Evolutionary conservation across 2,888 invertebrate species (phyloP).

Genomic region (Pandemis heparana): DNA sequence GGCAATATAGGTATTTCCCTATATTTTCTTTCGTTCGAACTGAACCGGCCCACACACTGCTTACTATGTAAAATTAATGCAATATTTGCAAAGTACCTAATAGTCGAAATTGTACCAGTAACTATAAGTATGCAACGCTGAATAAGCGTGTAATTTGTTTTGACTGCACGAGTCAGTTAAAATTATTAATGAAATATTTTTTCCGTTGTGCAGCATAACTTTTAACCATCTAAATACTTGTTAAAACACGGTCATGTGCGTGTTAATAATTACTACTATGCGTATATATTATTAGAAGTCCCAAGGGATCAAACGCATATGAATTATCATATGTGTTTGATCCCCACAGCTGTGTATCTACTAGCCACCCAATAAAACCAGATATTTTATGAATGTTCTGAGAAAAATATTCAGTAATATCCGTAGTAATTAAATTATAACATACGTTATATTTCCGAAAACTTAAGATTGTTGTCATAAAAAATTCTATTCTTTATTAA

Average conservation of each 20-base stretch:
- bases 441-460: not conserved
- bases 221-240: not conserved
- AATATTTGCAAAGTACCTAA: constrained; percentile 2
- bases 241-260: constrained; percentile 30
- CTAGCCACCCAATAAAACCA: not conserved
- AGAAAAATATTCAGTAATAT: not conserved
- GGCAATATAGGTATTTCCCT: not conserved
- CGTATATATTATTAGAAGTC: not conserved
- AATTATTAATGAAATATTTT: not conserved
- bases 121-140: constrained; percentile 12
- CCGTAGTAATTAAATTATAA: not conserved
- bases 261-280: constrained; percentile 16
- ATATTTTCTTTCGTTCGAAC: not conserved
- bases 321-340: not conserved
- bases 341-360: not conserved
- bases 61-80: not conserved
- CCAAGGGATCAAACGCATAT: not conserved
- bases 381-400: not conserved
- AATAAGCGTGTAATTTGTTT: constrained; percentile 8
- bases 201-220: not conserved
- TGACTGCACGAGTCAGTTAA: constrained; percentile 8
- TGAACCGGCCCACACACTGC: constrained; percentile 8
- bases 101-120: constrained; percentile 7
- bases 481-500: no score
- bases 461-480: not conserved